phyloP scores from a whole-genome alignment of 2,888 invertebrate species.

The Leucoptera coffeella region DNA sequence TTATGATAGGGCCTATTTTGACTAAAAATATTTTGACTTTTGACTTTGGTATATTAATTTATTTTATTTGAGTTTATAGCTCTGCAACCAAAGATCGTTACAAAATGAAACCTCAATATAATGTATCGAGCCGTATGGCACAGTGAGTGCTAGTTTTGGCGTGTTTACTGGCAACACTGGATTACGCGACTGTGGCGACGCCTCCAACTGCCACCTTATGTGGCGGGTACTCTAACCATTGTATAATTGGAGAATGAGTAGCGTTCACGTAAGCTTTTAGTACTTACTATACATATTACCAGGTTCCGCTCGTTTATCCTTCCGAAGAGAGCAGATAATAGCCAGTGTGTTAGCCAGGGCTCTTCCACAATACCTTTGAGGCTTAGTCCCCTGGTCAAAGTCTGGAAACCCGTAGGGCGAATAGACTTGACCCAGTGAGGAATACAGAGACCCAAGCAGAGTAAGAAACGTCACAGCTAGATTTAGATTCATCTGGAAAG shows the following conservation, averaged over 20 bases:
- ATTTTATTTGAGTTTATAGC: too few relatives aligned
- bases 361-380: conserved; percentile 20
- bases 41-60: too few relatives aligned
- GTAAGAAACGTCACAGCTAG: conserved; percentile 10
- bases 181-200: too few relatives aligned
- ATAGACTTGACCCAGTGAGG: conserved; percentile 13
- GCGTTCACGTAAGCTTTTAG: background rate
- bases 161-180: too few relatives aligned
- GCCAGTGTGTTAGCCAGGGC: conserved; percentile 17
- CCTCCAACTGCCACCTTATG: too few relatives aligned
- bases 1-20: too few relatives aligned
- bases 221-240: too few relatives aligned
- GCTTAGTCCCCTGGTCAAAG: background rate
- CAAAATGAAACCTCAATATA: too few relatives aligned
- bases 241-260: background rate
- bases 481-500: conserved; percentile 15
- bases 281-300: conserved; percentile 13
- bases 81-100: too few relatives aligned
- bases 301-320: conserved; percentile 14
- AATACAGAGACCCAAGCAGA: conserved; percentile 9
- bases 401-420: conserved; percentile 7
- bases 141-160: too few relatives aligned
- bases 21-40: too few relatives aligned
- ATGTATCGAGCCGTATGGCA: too few relatives aligned
- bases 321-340: conserved; percentile 13